A percentile compares a stretch with the other conserved stretches of the same genome.
Evolutionary conservation across 30 jellyfish, hydroid and myxozoan genomes (phyloP).

Genomic region (Chrysaora quinquecirrha): DNA sequence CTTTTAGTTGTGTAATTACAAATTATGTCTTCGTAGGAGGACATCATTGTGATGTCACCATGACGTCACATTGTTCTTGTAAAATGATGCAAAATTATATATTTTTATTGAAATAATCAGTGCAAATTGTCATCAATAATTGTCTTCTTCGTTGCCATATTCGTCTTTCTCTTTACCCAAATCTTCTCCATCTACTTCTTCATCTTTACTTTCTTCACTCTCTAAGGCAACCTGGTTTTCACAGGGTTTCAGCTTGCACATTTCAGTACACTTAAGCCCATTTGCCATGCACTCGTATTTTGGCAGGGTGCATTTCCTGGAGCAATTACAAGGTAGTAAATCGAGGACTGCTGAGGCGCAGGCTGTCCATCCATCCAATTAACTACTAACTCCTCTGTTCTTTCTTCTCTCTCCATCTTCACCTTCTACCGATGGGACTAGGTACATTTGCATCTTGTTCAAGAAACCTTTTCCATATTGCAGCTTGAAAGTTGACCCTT

Average conservation of each 20-base stretch:
- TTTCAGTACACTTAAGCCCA: slow-evolving; percentile 20
- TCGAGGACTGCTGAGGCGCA: slow-evolving; percentile 35
- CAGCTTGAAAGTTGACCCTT: slow-evolving; percentile 1
- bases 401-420: slow-evolving; percentile 1
- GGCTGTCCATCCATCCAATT: slow-evolving; percentile 42
- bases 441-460: slow-evolving; percentile 23
- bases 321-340: slow-evolving; percentile 44
- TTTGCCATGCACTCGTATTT: slow-evolving; percentile 11
- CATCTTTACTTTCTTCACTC: background rate
- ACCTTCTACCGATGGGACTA: background rate
- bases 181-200: slow-evolving; percentile 8
- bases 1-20: background rate
- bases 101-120: background rate
- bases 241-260: slow-evolving; percentile 5
- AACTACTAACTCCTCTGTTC: slow-evolving; percentile 14
- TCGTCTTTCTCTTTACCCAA: background rate
- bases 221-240: slow-evolving; percentile 10
- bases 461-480: background rate
- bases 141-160: slow-evolving; percentile 10
- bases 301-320: slow-evolving; percentile 25
- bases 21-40: background rate
- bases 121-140: background rate
- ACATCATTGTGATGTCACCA: background rate
- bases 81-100: background rate
- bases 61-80: background rate